Base-by-base conservation (phyloP, 2,113 vertebrate genomes). In the Neogobius melanostomus region DNA sequence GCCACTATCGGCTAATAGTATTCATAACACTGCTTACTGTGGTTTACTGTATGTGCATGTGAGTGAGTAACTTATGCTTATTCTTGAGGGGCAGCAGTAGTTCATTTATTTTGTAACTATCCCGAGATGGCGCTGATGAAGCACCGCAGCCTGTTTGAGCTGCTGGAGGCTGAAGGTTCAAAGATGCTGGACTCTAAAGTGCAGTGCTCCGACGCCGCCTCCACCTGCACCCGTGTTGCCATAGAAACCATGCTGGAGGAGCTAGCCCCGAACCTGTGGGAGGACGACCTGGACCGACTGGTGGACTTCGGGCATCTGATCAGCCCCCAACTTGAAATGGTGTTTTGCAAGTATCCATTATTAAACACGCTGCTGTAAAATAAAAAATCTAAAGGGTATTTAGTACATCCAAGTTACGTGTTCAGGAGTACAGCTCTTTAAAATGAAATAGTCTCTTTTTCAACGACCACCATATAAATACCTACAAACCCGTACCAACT, bases 241-340 rank as follows among this genome's bases (percentile, higher is more conserved):
- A 95, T 93, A 48, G 92, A 94, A 84, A 94, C 92, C 48, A 94
- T 94, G 94, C 73, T 94, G 75, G 93, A 95, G 80, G 93, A 94
- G 54, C 87, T 95, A 68, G 94, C 93, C 42, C 93, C 93, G 11
- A 94, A 94, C 66, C 87, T 94, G 28, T 94, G 94, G 93, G 93
- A 95, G 76, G 93, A 95, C 28, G 92, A 93, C 17, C 79, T 94
- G 84, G 90, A 95, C 80, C 81, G 93, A 28, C 72, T 94, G 71
- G 93, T 95, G 79, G 92, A 94, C 72, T 95, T 93, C 56, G 93
- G 94, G 11, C 94, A 94, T 63, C 76, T 94, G n/a, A 91, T 94
- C 81, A 95, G 94, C 68, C 93, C 93, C 44, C 92, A 93, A 67
- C 81, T 95, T 53, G 92, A 95, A 89, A 94, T 94, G 93, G 93